Evolutionary conservation across 2,113 vertebrate genomes (phyloP), one percentile per base, ranked within the genome.

Genomic region (Calypte anna): DNA sequence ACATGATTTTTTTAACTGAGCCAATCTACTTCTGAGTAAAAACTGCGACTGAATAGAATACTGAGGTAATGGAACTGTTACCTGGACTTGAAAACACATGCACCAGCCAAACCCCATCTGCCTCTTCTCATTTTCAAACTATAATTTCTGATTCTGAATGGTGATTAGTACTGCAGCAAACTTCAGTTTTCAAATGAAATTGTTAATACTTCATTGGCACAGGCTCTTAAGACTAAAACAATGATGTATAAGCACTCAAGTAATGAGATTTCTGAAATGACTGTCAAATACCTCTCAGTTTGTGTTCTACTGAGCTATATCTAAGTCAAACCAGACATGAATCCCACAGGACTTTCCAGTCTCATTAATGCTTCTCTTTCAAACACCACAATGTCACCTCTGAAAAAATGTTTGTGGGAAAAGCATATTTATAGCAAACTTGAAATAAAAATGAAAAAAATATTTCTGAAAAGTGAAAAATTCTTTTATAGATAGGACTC

Each of bases 401-500:
- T 33, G 80, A 88, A 55, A 50, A 63, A 33, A 13, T 12, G 28
- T 36, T 86, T 73, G 64, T 62, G 66, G 31, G 36, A n/a, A 73
- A 91, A 73, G 28, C 11, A 0, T 43, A 27, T 40, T 77, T 61
- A 40, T 36, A 66, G 19, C 2, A 2, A 77, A 55, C 48, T 44
- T 70, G 38, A 57, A 82, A 85, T 36, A 46, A 67, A 76, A 51
- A 53, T 36, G 58, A 64, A 72, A 76, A 24, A 64, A 67, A 8
- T 38, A 18, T 61, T 86, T 86, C 44, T 67, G 31, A 82, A 66
- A 76, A 46, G 40, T 13, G 31, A 72, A 78, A 50, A 79, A n/a
- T 17, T 0, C 68, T 63, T 59, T n/a, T 9, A 14, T 7, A 24
- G 27, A 33, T 0, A 1, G 18, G 54, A 62, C 48, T 27, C 23